Base-by-base conservation (phyloP, 2,113 vertebrate genomes). In the Ceuthmochares aereus region DNA sequence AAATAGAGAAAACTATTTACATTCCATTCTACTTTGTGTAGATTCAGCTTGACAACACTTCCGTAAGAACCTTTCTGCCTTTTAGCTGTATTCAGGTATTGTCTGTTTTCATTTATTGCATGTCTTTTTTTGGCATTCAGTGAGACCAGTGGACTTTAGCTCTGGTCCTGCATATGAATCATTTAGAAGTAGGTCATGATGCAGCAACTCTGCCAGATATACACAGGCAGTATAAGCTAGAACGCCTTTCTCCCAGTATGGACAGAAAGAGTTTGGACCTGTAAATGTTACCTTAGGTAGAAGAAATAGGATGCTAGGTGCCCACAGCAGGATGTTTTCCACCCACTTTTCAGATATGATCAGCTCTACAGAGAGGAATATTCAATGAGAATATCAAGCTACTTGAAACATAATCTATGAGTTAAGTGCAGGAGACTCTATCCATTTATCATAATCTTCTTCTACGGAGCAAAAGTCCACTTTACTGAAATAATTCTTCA, bases 401-500 rank as follows among this genome's bases (percentile, higher is more conserved):
- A 59, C 63, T 73, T 77, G 59, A 62, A 83, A 67, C 12, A 52
- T 60, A 82, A 64, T 16, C 43, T 11, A 14, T 47, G 14, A 81
- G 45, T 70, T 83, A 93, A 67, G 34, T 84, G 34, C 55, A 70
- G 27, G 10, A 52, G n/a, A 84, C 68, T 83, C 55, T 70, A 64
- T 51, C 12, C 12, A 58, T 89, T 82, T 82, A 69, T 58, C 62
- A 69, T 84, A 63, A 92, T 27, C 55, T 60, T 43, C 23, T 92
- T 91, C 73, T 83, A 29, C 6, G 59, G 11, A 45, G 37, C 40
- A 58, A 32, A 95, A 84, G 32, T 55, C 7, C 32, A n/a, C 80
- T 94, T 94, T 87, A 82, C 30, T 63, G 77, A 78, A 97, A 94
- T 58, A 70, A 64, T 55, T 82, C 16, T 96, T 92, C 59, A 55